A percentile compares a stretch with the other conserved stretches of the same genome.
Conservation (phyloP, 1,140 invertebrate species). For the Neoseiulus cucumeris region DNA sequence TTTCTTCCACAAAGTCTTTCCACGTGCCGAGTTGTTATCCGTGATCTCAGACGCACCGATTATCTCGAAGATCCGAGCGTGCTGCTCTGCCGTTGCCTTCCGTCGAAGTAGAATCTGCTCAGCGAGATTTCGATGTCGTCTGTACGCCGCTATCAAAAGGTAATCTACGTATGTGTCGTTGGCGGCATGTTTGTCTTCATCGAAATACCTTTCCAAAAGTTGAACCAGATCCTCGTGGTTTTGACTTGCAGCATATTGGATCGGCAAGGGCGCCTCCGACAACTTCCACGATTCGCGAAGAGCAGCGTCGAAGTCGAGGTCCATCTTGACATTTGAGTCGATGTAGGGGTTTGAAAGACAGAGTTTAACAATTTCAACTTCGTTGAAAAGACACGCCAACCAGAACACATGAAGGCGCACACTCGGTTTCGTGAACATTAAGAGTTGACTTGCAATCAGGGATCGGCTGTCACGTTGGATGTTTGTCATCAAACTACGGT, state of each 20-base stretch:
- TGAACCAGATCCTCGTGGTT: background rate
- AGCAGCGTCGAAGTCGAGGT: background rate
- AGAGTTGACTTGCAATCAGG: background rate
- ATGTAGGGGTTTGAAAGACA: background rate
- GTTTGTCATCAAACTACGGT: background rate
- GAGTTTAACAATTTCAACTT: background rate
- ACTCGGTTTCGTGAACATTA: background rate
- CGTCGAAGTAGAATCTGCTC: background rate
- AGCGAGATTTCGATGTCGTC: background rate
- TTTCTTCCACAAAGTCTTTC: background rate
- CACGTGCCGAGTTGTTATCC: background rate
- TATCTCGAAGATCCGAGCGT: background rate
- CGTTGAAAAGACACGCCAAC: background rate
- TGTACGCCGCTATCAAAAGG: background rate
- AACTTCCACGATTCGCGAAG: background rate
- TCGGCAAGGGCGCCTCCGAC: background rate
- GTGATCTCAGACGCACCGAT: background rate
- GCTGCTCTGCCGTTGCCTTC: background rate
- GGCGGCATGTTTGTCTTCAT: background rate
- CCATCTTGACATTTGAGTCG: background rate
- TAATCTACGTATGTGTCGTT: background rate
- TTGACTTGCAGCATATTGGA: background rate
- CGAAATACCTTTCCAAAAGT: background rate
- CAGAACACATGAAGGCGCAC: background rate
- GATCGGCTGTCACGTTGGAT: too few species aligned